A percentile compares a stretch with the other conserved stretches of the same genome.
phyloP scores from a whole-genome alignment of 2,797 vertebrate genomes.

The Helostoma temminkii region DNA sequence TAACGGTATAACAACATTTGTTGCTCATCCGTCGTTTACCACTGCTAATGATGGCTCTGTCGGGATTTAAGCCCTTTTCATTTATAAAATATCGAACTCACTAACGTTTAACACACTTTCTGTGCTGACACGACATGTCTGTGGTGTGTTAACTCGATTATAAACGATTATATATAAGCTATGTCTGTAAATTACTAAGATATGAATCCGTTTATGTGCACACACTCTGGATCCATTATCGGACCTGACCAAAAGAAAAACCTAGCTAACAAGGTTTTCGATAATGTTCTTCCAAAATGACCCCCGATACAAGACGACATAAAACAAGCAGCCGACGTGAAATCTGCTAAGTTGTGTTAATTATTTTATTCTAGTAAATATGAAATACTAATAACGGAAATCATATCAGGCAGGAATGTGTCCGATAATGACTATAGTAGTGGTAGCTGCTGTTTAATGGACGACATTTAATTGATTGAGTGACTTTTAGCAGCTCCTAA shows the following conservation, averaged over 20 bases:
- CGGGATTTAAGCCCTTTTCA: constrained; percentile 1
- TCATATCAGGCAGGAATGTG: background rate
- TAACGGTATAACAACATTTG: too few species aligned
- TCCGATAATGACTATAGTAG: constrained; percentile 39
- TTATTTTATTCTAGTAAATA: too few species aligned
- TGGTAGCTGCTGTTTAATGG: background rate
- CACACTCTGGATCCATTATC: constrained; percentile 27
- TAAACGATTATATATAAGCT: too few species aligned
- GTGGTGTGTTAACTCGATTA: too few species aligned
- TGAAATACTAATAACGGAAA: too few species aligned
- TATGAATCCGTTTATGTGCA: background rate
- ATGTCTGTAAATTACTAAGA: background rate
- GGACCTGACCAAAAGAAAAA: background rate
- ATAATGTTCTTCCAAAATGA: too few species aligned
- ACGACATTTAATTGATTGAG: constrained; percentile 4
- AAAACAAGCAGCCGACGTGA: too few species aligned
- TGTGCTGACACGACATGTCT: too few species aligned
- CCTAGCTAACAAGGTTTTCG: background rate
- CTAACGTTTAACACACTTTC: background rate
- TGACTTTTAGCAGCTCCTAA: background rate
- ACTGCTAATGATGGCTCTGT: background rate
- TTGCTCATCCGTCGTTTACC: too few species aligned
- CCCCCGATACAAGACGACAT: too few species aligned
- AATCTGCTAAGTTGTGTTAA: too few species aligned
- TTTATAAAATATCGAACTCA: background rate